phyloP scores from a whole-genome alignment of 64 coral and sea anemone genomes.

The Dendronephthya gigantea region DNA sequence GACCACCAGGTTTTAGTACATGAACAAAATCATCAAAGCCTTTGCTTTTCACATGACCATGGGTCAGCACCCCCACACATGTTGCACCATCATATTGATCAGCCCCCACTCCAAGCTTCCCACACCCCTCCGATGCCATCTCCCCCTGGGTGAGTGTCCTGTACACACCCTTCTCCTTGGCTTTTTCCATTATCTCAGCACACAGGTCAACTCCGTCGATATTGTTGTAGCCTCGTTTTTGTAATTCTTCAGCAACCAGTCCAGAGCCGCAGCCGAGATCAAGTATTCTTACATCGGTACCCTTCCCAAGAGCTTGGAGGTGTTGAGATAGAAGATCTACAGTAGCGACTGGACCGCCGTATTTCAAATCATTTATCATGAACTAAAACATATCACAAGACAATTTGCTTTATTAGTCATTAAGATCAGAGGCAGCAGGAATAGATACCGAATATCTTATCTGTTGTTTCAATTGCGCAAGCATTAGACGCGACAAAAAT shows the following conservation, averaged over 20 bases:
- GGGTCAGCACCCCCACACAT: neutral
- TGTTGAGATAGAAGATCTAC: neutral
- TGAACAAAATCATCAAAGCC: slow-evolving; percentile 25
- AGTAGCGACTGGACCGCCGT: neutral
- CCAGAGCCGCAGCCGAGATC: slow-evolving; percentile 25
- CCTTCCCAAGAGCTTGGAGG: neutral
- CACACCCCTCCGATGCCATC: slow-evolving; percentile 1
- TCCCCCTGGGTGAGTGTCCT: neutral
- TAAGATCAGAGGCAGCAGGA: too few species aligned
- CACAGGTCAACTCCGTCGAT: slow-evolving; percentile 9
- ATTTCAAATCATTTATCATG: neutral
- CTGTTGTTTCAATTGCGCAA: too few species aligned
- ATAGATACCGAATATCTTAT: too few species aligned
- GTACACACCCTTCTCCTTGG: neutral
- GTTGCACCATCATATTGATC: slow-evolving; percentile 19
- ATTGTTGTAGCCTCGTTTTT: neutral
- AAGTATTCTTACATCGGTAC: neutral
- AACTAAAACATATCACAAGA: neutral
- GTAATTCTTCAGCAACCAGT: neutral
- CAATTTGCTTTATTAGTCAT: too few species aligned
- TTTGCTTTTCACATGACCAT: neutral
- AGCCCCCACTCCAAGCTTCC: neutral
- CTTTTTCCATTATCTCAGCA: neutral
- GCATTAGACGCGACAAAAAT: too few species aligned
- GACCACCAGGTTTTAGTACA: slow-evolving; percentile 18